Evolutionary conservation across 2,797 vertebrate species (phyloP), one percentile per base, ranked within the genome.

Genomic region (Microchirus variegatus): DNA sequence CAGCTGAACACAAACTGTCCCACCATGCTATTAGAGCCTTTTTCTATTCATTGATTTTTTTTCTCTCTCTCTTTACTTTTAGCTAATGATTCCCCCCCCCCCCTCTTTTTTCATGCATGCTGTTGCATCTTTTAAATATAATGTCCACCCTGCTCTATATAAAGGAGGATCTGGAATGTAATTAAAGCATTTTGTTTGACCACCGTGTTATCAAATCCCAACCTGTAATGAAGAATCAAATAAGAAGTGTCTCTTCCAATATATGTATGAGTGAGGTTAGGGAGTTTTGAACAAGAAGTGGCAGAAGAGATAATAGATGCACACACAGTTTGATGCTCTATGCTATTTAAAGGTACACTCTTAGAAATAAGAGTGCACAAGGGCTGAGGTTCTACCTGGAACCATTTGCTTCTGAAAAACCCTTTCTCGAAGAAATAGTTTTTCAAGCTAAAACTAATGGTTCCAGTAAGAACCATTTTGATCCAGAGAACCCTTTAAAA

Each of bases 11-110:
- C 72, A 76, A 77, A 67, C 54, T 40, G 22, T 75, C 67, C 67
- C 73, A 47, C 51, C 45, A 46, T n/a, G 55, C 84, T 82, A 77
- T 87, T 88, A 82, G 64, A 44, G 66, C 64, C 66, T 66, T 76
- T 87, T 88, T 87, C 66, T 85, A 84, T 64, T 75, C 76, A 86
- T 86, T 76, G 78, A 89, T 90, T 85, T 81, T 15, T 22, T 22
- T 22, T 22, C 22, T 22, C 22, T 22, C 68, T 81, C 63, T 80
- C 70, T 85, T 86, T 79, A 75, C 68, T 77, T 83, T 73, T 61
- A 61, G 61, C 68, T 60, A 78, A 85, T 65, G 72, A 78, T 77
- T 70, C 47, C 22, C 40, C 17, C 44, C 53, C 53, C 45, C 17
- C 41, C 53, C 53, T 36, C 17, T 40, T 71, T 80, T 81, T 82